Base-by-base conservation (phyloP, 2,888 invertebrate species). In the Sarcophaga rosellei region DNA sequence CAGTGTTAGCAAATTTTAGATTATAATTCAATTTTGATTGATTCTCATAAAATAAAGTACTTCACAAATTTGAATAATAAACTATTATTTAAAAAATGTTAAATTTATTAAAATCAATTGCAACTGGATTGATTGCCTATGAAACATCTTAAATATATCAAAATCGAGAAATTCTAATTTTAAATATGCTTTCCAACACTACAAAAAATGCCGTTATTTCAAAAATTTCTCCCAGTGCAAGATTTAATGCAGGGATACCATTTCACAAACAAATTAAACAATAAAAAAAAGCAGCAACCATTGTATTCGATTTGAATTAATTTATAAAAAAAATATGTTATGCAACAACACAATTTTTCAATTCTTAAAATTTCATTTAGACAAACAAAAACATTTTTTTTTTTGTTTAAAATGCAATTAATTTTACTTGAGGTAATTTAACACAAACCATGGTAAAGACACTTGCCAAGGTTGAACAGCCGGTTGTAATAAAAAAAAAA, bases 381-480 rank as follows among this genome's bases (percentile, higher is more conserved):
- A 2, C 8, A 35, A 35, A 2, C 35, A 35, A 35, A 35, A 35
- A 10, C 35, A 35, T 8, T 35, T 35, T 35, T 35, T 35, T 35
- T 8, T 35, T 21, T 68, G 44, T 69, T 47, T 47, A 47, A 15
- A 66, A 66, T 44, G 20, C 15, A 12, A 44, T 44, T 20, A 72
- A 72, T 20, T 44, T 8, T n/a, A 23, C 70, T 25, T 23, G 35
- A 76, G 15, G 61, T 68, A 68, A 57, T 82, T 82, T 53, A 74
- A 21, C 12, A 65, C 45, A 62, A 79, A 21, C 63, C 63, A 45
- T 23, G 79, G 23, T 63, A 53, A 44, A 84, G 70, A 79, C 77
- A 74, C 45, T 81, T 85, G 23, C 17, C 81, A 85, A 81, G 81
- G 81, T 74, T 85, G 17, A 57, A 59, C 15, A 79, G 68, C 63